These are phyloP conservation scores for Chrysina gloriosa DNA, from an alignment of 2,888 invertebrate genomes.

Conservation along the genomic window DNA sequence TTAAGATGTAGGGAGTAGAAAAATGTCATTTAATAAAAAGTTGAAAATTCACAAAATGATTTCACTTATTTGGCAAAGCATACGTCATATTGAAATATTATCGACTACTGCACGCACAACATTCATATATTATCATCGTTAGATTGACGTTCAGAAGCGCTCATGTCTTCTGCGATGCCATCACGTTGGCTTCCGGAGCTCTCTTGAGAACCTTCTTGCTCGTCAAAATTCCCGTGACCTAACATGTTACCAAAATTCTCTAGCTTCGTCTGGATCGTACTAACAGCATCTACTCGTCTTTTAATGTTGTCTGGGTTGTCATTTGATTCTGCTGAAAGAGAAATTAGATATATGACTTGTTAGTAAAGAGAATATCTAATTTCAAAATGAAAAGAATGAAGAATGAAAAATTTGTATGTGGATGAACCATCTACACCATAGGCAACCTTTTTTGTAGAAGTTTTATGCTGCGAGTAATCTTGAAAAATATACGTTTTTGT, in stretches of 20 bases:
- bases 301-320: constrained; percentile 49
- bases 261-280: constrained; percentile 53
- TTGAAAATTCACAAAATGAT: constrained; percentile 16
- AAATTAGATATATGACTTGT: too few relatives aligned
- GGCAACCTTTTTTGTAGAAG: too few relatives aligned
- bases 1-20: constrained; percentile 1
- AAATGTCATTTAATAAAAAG: constrained; percentile 20
- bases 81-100: constrained; percentile 20
- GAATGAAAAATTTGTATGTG: too few relatives aligned
- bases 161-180: constrained; percentile 32
- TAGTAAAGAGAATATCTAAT: too few relatives aligned
- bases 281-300: constrained; percentile 52
- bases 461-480: too few relatives aligned
- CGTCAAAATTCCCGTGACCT: constrained; percentile 45
- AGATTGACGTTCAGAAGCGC: neutral
- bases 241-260: constrained; percentile 52
- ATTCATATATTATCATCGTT: neutral
- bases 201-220: constrained; percentile 30
- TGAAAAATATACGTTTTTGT: too few relatives aligned
- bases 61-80: constrained; percentile 17
- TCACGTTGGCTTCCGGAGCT: constrained; percentile 13
- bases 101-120: neutral
- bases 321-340: constrained; percentile 41
- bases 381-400: too few relatives aligned
- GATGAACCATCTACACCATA: too few relatives aligned